A percentile compares a stretch with the other conserved stretches of the same genome.
phyloP scores from a whole-genome alignment of 2,113 vertebrate genomes.

The Lethenteron camtschaticum region DNA sequence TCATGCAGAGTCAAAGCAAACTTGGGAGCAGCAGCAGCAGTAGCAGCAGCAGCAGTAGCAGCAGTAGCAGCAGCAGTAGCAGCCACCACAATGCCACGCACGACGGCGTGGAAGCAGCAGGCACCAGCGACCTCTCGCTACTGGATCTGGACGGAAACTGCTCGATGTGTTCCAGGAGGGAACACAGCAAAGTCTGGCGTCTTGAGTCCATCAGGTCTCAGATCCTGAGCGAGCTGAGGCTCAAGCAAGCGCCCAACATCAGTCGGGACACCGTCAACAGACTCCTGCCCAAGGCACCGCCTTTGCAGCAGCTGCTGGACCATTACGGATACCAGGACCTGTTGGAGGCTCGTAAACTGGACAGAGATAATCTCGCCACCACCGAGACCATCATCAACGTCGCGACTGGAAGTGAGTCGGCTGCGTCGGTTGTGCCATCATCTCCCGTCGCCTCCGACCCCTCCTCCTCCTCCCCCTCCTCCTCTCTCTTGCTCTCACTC shows the following conservation, averaged over 20 bases:
- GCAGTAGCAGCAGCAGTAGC: too few species aligned
- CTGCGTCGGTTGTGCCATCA: too few species aligned
- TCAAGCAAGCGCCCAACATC: constrained; percentile 92
- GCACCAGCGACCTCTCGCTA: too few species aligned
- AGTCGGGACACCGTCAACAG: constrained; percentile 76
- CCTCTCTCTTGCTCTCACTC: too few species aligned
- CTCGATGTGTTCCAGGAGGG: constrained; percentile 62
- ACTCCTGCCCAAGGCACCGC: constrained; percentile 79
- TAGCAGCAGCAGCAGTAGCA: too few species aligned
- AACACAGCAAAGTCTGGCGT: constrained; percentile 72
- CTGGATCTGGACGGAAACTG: constrained; percentile 17
- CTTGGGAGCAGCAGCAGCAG: too few species aligned
- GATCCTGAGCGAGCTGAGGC: constrained; percentile 86
- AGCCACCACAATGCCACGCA: too few species aligned
- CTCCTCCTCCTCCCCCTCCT: too few species aligned
- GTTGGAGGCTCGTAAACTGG: constrained; percentile 26
- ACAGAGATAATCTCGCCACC: constrained; percentile 76
- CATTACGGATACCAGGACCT: constrained; percentile 76
- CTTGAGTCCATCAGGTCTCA: constrained; percentile 88
- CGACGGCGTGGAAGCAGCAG: too few species aligned
- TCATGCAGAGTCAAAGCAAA: too few species aligned
- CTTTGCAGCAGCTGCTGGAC: constrained; percentile 81
- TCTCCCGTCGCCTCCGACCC: too few species aligned
- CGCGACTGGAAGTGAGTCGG: constrained; percentile 68
- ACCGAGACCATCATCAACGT: constrained; percentile 85